Conservation (phyloP, 1,140 invertebrate genomes). For the Neelides sp. region DNA sequence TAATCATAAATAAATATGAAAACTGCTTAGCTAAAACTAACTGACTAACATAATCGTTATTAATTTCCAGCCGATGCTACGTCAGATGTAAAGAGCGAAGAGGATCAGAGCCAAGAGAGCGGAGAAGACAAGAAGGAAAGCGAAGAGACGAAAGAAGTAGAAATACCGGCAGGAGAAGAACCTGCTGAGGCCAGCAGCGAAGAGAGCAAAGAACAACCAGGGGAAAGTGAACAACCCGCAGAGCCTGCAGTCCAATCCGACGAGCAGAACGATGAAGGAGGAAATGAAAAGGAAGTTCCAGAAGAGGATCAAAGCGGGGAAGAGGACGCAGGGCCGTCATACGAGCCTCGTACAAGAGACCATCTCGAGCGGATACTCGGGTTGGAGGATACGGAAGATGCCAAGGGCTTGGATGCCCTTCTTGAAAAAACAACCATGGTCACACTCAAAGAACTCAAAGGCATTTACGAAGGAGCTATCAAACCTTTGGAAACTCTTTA, state of each 20-base stretch:
- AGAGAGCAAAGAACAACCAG: slow-evolving; percentile 15
- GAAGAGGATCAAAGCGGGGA: slow-evolving; percentile 19
- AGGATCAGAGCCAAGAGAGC: not conserved
- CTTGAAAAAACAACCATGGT: slow-evolving; percentile 59
- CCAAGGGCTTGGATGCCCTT: slow-evolving; percentile 53
- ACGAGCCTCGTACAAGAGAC: slow-evolving; percentile 48
- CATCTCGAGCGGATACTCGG: slow-evolving; percentile 68
- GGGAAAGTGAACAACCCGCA: slow-evolving; percentile 14
- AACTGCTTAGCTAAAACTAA: not conserved
- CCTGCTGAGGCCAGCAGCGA: slow-evolving; percentile 17
- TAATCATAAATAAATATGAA: not conserved
- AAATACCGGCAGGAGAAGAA: slow-evolving; percentile 12
- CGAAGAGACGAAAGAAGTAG: slow-evolving; percentile 5
- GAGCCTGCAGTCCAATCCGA: slow-evolving; percentile 9
- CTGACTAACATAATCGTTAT: not conserved
- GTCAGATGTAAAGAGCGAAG: not conserved
- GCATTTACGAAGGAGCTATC: slow-evolving; percentile 72
- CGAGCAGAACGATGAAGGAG: slow-evolving; percentile 17
- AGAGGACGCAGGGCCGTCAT: slow-evolving; percentile 11
- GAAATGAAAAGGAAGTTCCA: slow-evolving; percentile 12
- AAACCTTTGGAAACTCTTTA: slow-evolving; percentile 78
- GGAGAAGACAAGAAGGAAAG: slow-evolving; percentile 15
- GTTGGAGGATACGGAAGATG: slow-evolving; percentile 53
- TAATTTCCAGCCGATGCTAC: not conserved
- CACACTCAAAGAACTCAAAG: slow-evolving; percentile 71